Base-by-base conservation (phyloP, 2,888 invertebrate species). In the Nezara viridula region DNA sequence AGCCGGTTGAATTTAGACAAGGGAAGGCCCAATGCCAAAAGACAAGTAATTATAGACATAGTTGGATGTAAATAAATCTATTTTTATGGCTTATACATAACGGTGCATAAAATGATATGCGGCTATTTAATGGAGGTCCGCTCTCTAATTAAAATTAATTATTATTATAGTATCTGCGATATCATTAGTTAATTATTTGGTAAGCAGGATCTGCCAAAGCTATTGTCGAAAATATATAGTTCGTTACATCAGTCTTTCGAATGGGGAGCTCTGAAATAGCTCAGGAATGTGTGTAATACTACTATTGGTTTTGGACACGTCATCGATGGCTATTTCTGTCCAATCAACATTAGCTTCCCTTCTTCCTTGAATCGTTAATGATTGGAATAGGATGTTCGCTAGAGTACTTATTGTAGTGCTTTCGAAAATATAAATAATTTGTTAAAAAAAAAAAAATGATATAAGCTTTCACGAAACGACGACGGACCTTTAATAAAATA, bases 21-120 rank as follows among this genome's bases (percentile, higher is more conserved):
- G 81, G 81, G 44, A 40, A 21, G 81, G 81, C 81, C 81, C 44
- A 47, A 40, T 81, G 81, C 81, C 81, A 81, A 81, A 81, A 81
- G 24, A 44, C 44, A 81, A 44, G 81, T 81, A 81, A 81, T 81
- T 81, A 81, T 81, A 81, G 81, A 81, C 81, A 37, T 73, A 73
- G 66, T 73, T 73, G 19, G 66, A 37, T 73, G 66, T 73, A 73
- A 73, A 73, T 73, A 73, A 73, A 73, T 73, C 66, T 73, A 73
- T 73, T 73, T 73, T 37, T 73, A 73, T 73, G 66, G 32, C 66
- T 73, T 37, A 73, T 37, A 73, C 66, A 73, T 37, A 7, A 37
- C 32, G 66, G 66, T 37, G 19, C 32, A 73, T 73, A 73, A 37
- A 73, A 73, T 73, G 66, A 37, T 73, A 6, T 37, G 66, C 66